Conservation (phyloP, 2,888 invertebrate species). For the Branchellion lobata region DNA sequence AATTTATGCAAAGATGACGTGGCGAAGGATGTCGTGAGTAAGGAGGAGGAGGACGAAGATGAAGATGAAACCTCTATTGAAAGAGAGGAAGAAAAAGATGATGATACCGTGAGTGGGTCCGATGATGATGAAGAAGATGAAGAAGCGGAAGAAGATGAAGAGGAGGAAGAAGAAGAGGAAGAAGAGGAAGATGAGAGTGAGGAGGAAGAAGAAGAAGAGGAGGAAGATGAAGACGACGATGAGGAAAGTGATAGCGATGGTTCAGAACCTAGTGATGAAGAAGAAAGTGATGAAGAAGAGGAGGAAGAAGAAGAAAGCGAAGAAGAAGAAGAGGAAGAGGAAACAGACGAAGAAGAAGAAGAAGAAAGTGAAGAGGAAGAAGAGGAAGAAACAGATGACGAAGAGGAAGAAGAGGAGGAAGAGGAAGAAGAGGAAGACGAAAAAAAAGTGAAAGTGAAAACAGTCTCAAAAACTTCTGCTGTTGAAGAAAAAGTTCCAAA, state of each 20-base stretch:
- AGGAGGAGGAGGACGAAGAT: background rate
- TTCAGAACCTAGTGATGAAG: background rate
- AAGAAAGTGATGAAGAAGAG: constrained; percentile 8
- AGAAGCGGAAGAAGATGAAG: constrained; percentile 15
- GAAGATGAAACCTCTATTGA: background rate
- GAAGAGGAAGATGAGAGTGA: constrained; percentile 6
- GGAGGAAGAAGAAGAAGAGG: constrained; percentile 15
- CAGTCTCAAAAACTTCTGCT: too few relatives aligned
- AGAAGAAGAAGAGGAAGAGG: constrained; percentile 2
- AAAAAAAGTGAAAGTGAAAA: too few relatives aligned
- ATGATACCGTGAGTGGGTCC: too few relatives aligned
- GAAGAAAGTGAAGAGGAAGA: background rate
- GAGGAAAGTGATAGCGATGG: background rate
- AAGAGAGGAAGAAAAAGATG: background rate
- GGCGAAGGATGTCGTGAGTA: background rate
- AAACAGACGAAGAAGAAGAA: constrained; percentile 18
- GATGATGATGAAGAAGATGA: constrained; percentile 27
- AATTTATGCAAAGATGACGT: background rate
- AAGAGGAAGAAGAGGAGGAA: constrained; percentile 7
- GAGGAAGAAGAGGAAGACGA: constrained; percentile 13
- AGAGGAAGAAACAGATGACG: constrained; percentile 1
- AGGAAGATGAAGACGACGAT: background rate
- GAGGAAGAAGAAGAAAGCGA: constrained; percentile 3
- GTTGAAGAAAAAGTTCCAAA: too few relatives aligned
- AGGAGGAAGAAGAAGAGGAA: constrained; percentile 4